Evolutionary conservation across 2,797 vertebrate species (phyloP).

Genomic region (Echiichthys vipera): DNA sequence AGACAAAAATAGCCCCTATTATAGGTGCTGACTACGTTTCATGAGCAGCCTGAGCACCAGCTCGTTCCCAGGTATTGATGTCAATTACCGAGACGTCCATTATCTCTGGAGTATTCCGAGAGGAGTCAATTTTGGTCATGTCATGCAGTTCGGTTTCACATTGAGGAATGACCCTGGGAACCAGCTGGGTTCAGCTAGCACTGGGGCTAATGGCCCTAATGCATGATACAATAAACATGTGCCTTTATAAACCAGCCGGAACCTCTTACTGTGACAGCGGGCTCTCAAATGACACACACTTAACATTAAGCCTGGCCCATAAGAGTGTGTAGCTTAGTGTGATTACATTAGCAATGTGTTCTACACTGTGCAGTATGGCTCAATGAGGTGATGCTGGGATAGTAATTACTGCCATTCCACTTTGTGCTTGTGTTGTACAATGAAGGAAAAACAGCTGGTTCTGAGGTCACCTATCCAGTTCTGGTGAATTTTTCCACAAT

Average conservation of each 20-base stretch:
- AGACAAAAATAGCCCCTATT: slow-evolving; percentile 65
- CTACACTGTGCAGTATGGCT: slow-evolving; percentile 66
- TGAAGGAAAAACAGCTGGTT: slow-evolving; percentile 68
- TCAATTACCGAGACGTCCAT: slow-evolving; percentile 75
- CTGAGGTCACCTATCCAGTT: slow-evolving; percentile 72
- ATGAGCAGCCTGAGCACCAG: slow-evolving; percentile 30
- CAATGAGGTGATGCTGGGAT: slow-evolving; percentile 71
- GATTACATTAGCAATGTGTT: slow-evolving; percentile 81
- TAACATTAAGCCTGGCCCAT: slow-evolving; percentile 73
- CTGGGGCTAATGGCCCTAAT: slow-evolving; percentile 76
- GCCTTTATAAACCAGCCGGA: slow-evolving; percentile 77
- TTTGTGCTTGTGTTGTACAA: slow-evolving; percentile 65
- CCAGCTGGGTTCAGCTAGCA: slow-evolving; percentile 67
- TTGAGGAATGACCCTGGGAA: slow-evolving; percentile 75
- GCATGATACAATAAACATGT: slow-evolving; percentile 79
- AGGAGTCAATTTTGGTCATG: slow-evolving; percentile 77
- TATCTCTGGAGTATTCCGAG: slow-evolving; percentile 72
- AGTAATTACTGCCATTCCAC: slow-evolving; percentile 71
- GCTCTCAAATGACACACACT: slow-evolving; percentile 80
- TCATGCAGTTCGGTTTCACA: slow-evolving; percentile 74
- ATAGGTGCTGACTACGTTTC: slow-evolving; percentile 61
- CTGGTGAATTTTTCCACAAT: slow-evolving; percentile 40
- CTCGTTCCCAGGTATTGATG: slow-evolving; percentile 74
- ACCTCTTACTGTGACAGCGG: slow-evolving; percentile 70
- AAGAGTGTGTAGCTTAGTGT: slow-evolving; percentile 71